A percentile compares a stretch with the other conserved stretches of the same genome.
Conservation (phyloP, 2,888 invertebrate genomes). For the Disparrhopalites patrizii region DNA sequence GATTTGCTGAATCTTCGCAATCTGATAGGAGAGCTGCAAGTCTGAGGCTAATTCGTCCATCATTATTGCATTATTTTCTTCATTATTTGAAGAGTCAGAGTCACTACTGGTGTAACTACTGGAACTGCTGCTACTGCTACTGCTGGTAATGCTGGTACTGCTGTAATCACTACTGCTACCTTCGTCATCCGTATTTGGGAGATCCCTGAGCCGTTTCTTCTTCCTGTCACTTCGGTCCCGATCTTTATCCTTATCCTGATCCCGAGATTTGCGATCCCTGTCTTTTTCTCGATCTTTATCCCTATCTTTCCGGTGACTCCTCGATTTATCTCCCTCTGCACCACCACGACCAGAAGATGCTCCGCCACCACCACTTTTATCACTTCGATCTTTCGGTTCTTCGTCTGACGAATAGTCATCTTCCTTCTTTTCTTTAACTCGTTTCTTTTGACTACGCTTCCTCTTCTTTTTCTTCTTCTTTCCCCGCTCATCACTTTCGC, state of each 20-base stretch:
- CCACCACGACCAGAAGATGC: constrained; percentile 1
- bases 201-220: constrained; percentile 7
- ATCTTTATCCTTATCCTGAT: constrained; percentile 18
- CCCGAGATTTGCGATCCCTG: constrained; percentile 24
- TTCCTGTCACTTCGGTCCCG: constrained; percentile 25
- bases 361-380: constrained; percentile 9
- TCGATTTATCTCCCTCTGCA: neutral
- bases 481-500: constrained; percentile 21
- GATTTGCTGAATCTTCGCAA: neutral
- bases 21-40: constrained; percentile 1
- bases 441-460: constrained; percentile 11
- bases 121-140: constrained; percentile 18
- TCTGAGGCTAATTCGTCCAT: neutral
- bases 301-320: neutral
- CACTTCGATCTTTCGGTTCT: constrained; percentile 9
- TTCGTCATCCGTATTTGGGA: constrained; percentile 2
- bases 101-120: constrained; percentile 13
- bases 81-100: constrained; percentile 30
- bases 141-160: neutral
- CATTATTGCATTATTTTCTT: neutral
- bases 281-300: constrained; percentile 17
- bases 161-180: neutral
- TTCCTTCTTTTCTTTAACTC: neutral
- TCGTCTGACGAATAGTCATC: constrained; percentile 16
- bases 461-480: constrained; percentile 22